Evolutionary conservation across 92 coral and sea anemone genomes (phyloP), one percentile per base, ranked within the genome.

Genomic region (Phenganax stokvisi): DNA sequence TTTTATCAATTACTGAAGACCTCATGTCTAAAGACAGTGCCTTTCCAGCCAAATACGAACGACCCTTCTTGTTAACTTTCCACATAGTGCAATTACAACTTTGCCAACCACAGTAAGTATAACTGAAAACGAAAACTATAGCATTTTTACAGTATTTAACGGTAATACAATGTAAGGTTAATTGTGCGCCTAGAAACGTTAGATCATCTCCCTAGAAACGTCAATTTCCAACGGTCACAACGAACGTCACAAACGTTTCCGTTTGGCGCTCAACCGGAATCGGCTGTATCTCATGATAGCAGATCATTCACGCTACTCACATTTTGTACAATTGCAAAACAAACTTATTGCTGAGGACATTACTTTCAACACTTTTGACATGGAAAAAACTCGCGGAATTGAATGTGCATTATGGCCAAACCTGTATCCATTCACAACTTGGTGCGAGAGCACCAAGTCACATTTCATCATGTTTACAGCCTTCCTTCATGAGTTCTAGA

Each of bases 391-490:
- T 5, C 20, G 30, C 0, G 89, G 89, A 3, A 82, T 86, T 54
- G 89, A 82, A 56, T 86, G 81, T 59, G 89, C 72, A 27, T 30
- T 86, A 0, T 86, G 86, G 86, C 89, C 86, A 17, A 52, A 69
- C 51, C 57, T 82, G 12, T 82, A 82, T 67, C 86, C 86, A 0
- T 75, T 0, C 16, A 68, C 77, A 3, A 16, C 77, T 0, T 86
- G 86, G 89, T 86, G 89, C 55, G 89, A 86, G 71, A 67, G 82
- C 57, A 9, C 5, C n/a, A n/a, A n/a, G n/a, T n/a, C n/a, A n/a
- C n/a, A n/a, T n/a, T n/a, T n/a, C n/a, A n/a, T n/a, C n/a, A n/a
- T n/a, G n/a, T n/a, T n/a, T n/a, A n/a, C n/a, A n/a, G n/a, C n/a
- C n/a, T n/a, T n/a, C n/a, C n/a, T n/a, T n/a, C n/a, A n/a, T n/a